Evolutionary conservation across 2,797 vertebrate genomes (phyloP), one percentile per base, ranked within the genome.

Genomic region (Chelidonichthys spinosus): DNA sequence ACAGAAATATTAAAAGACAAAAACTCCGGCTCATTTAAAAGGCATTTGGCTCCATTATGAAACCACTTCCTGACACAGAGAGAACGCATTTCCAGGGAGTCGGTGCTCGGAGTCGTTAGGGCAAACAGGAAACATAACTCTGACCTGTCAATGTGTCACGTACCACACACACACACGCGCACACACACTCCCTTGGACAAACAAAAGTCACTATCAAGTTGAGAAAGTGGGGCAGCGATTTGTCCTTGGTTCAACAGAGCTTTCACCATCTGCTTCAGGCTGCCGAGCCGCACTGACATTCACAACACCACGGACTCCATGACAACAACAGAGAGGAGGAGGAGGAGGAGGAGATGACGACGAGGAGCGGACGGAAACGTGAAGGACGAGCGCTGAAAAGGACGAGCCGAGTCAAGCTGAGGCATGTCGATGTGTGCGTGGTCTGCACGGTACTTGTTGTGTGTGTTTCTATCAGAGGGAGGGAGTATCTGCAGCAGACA

Each of bases 81-180:
- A 44, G 54, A 17, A 74, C 72, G 71, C 64, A 82, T 84, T 89
- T 87, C 72, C 65, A 90, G 58, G 36, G 32, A 85, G 42, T 46
- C 7, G 8, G 74, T 71, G 52, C 65, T 74, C 63, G 44, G 69
- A 84, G 72, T 84, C 81, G 83, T 76, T 73, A 35, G 56, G 56
- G 40, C 78, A 81, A 85, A 85, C 84, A 85, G 89, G 89, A 93
- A 91, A 72, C 83, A 82, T 65, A 83, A 85, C 85, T 83, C 80
- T 77, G 72, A 81, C 78, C 77, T 15, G 74, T 81, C 78, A 62
- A 66, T 64, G 79, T 78, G 76, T 86, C 83, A 88, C 37, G 65
- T 3, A 36, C 7, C 44, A 62, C 52, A 25, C 72, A 68, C 18
- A 47, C 47, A 66, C 67, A 61, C 60, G 54, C 13, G 39, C 42